Percentiles rank a stretch among this genome's conserved stretches.
phyloP scores from a whole-genome alignment of 2,888 invertebrate genomes.

The Cheilosia vulpina region DNA sequence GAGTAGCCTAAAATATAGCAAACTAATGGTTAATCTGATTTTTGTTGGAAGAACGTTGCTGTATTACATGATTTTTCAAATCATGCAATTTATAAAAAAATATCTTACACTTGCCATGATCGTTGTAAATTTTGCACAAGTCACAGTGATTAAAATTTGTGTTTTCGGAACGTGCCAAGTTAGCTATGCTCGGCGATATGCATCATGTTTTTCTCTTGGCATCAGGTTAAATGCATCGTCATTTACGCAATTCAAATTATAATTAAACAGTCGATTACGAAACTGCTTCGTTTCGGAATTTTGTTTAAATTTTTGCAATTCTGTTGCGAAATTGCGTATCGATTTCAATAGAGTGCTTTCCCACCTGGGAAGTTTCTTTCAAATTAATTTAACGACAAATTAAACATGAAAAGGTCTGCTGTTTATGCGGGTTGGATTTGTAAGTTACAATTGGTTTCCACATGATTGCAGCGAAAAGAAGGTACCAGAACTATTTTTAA shows the following conservation, averaged over 20 bases:
- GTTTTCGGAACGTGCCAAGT: constrained; percentile 18
- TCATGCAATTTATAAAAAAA: background rate
- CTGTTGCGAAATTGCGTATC: no score
- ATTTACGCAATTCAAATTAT: background rate
- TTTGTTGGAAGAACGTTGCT: constrained; percentile 14
- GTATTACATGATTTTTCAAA: constrained; percentile 1
- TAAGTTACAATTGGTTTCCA: no score
- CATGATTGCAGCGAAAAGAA: no score
- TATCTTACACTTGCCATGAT: background rate
- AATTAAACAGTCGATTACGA: background rate
- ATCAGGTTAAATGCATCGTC: constrained; percentile 1
- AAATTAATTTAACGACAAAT: no score
- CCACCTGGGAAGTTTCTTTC: no score
- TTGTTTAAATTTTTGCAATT: no score
- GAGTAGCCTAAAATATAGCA: constrained; percentile 7
- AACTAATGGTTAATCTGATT: constrained; percentile 10
- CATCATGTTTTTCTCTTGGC: background rate
- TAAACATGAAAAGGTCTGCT: no score
- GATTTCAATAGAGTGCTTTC: no score
- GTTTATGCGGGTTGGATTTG: no score
- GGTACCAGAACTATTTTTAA: no score
- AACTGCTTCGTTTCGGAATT: background rate
- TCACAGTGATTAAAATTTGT: constrained; percentile 3
- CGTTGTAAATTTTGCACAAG: background rate
- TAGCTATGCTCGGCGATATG: background rate